Evolutionary conservation across 1,140 invertebrate genomes (phyloP).

Genomic region (Alviniconcha marisindica): DNA sequence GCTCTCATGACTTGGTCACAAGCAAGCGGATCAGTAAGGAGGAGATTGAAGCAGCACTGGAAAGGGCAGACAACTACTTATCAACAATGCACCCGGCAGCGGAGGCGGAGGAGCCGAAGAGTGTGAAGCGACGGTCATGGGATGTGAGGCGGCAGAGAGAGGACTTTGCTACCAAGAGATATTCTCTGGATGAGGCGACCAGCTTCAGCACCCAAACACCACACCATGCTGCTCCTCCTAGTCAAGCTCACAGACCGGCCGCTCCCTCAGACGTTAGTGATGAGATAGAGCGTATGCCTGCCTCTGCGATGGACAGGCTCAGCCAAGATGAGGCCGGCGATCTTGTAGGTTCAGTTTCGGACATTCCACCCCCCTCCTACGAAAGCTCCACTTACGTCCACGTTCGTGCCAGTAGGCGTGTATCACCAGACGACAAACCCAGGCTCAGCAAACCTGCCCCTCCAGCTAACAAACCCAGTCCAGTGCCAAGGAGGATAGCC

Average conservation of each 20-base stretch:
- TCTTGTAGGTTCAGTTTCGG: neutral
- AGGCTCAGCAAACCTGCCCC: slow-evolving; percentile 30
- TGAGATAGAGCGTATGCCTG: too few relatives aligned
- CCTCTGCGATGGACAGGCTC: too few relatives aligned
- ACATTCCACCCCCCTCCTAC: neutral
- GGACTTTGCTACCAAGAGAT: neutral
- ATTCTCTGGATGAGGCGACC: slow-evolving; percentile 30
- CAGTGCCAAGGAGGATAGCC: slow-evolving; percentile 41
- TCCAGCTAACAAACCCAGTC: slow-evolving; percentile 47
- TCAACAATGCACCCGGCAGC: slow-evolving; percentile 35
- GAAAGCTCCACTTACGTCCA: slow-evolving; percentile 2
- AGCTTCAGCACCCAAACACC: neutral
- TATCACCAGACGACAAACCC: slow-evolving; percentile 2
- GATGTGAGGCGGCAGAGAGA: slow-evolving; percentile 48
- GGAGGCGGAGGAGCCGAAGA: slow-evolving; percentile 29
- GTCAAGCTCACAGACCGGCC: too few relatives aligned
- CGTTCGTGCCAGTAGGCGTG: slow-evolving; percentile 7
- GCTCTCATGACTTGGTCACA: neutral
- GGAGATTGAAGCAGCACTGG: slow-evolving; percentile 66
- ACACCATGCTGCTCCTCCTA: too few relatives aligned
- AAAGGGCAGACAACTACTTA: slow-evolving; percentile 65
- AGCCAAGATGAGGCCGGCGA: too few relatives aligned
- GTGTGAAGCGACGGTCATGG: slow-evolving; percentile 53
- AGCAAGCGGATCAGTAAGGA: slow-evolving; percentile 60
- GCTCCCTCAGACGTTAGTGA: too few relatives aligned